Percentiles rank a stretch among this genome's conserved stretches.
phyloP scores from a whole-genome alignment of 92 coral and sea anemone species.

The Parazoanthus atlanticus region DNA sequence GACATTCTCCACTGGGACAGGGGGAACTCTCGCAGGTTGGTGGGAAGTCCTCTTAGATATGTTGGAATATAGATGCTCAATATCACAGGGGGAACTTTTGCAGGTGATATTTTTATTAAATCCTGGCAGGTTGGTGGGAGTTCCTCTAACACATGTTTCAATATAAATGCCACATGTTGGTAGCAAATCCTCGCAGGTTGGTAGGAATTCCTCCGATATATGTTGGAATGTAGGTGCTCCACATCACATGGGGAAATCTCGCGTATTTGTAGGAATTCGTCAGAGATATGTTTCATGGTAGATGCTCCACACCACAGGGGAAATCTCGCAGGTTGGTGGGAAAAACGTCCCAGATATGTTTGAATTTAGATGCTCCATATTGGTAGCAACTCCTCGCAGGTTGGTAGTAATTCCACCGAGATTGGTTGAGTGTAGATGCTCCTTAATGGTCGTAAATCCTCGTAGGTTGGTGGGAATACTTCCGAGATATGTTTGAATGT shows the following conservation, averaged over 20 bases:
- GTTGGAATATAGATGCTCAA: no score
- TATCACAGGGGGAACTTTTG: conserved; percentile 68
- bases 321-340: conserved; percentile 63
- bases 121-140: conserved; percentile 69
- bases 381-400: conserved; percentile 61
- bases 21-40: conserved; percentile 96
- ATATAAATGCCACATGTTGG: no score
- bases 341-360: no score
- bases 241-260: no score
- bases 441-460: conserved; percentile 42
- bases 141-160: neutral
- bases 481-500: neutral
- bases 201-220: neutral
- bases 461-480: conserved; percentile 64
- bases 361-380: no score
- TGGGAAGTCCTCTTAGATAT: neutral
- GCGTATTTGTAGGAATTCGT: no score
- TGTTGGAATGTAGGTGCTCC: no score
- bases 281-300: no score
- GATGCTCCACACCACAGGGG: no score
- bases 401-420: conserved; percentile 1
- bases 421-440: no score
- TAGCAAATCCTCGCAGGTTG: conserved; percentile 83
- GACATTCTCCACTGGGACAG: conserved; percentile 93
- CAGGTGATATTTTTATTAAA: no score